Evolutionary conservation across 2,797 vertebrate species (phyloP).

Genomic region (Novumbra hubbsi): DNA sequence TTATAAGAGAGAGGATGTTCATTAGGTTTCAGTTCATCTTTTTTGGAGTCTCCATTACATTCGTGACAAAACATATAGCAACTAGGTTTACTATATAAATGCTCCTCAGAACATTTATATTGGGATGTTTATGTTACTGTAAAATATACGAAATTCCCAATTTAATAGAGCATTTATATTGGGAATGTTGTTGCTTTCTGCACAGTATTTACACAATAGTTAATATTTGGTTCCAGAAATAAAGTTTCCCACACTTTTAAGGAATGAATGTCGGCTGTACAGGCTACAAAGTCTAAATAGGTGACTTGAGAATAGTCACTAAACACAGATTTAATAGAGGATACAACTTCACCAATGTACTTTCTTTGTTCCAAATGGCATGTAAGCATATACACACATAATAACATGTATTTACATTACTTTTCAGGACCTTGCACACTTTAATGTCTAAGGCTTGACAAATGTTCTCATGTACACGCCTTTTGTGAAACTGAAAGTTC

Average conservation of each 20-base stretch:
- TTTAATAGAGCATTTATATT: neutral
- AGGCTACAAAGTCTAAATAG: neutral
- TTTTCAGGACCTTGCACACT: neutral
- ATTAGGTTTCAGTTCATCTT: neutral
- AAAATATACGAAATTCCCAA: neutral
- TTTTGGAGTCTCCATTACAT: neutral
- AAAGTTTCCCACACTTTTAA: neutral
- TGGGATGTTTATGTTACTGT: neutral
- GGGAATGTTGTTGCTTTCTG: neutral
- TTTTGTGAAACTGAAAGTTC: slow-evolving; percentile 3
- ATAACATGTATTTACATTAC: neutral
- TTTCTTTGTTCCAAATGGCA: neutral
- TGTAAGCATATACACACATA: neutral
- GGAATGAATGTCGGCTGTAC: neutral
- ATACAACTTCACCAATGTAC: neutral
- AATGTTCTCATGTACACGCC: neutral
- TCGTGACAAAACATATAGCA: neutral
- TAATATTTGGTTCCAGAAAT: neutral
- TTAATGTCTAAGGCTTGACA: neutral
- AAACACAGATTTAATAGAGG: neutral
- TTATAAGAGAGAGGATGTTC: neutral
- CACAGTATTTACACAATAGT: neutral
- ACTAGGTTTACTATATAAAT: neutral
- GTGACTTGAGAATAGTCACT: neutral
- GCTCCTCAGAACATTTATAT: neutral